phyloP scores from a whole-genome alignment of 1,140 invertebrate genomes.

The Bombus terrestris region DNA sequence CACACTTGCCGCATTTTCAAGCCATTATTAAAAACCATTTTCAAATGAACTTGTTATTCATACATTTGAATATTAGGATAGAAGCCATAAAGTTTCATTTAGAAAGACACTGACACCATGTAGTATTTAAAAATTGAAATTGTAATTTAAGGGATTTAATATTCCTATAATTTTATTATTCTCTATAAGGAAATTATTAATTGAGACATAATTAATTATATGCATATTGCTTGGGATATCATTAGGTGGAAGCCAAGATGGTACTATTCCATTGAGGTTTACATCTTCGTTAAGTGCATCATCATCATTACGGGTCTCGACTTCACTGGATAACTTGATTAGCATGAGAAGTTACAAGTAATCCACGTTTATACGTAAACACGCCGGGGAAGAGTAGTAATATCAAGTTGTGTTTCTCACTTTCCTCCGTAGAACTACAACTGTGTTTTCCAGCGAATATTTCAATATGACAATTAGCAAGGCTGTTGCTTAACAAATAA shows the following conservation, averaged over 20 bases:
- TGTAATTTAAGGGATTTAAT: neutral
- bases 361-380: neutral
- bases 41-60: no score
- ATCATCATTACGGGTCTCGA: slow-evolving; percentile 1
- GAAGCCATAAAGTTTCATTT: no score
- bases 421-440: neutral
- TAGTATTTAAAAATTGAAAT: neutral
- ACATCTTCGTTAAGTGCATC: slow-evolving; percentile 12
- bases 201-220: neutral
- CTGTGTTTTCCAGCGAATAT: neutral
- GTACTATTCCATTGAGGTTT: neutral
- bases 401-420: neutral
- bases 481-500: neutral
- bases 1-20: no score
- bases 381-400: neutral
- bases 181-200: neutral
- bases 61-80: no score
- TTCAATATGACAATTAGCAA: neutral
- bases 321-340: slow-evolving; percentile 12
- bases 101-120: no score
- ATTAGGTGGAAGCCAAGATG: neutral
- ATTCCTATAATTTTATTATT: neutral
- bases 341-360: slow-evolving; percentile 5
- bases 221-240: neutral
- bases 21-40: no score